phyloP scores from a whole-genome alignment of 2,797 vertebrate genomes.

The Heterohyrax brucei region DNA sequence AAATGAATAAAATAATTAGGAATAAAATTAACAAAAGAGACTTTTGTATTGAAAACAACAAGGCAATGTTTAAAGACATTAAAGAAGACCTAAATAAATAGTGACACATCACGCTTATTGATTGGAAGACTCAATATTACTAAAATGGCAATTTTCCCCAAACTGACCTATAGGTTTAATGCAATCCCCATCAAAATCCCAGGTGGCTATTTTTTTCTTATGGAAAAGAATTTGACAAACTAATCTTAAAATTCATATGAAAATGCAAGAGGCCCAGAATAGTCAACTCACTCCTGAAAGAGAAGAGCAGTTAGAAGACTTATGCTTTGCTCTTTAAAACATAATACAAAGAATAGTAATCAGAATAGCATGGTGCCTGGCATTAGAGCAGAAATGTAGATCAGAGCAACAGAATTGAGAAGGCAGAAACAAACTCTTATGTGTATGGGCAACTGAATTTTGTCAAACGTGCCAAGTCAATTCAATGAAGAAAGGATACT shows the following conservation, averaged over 20 bases:
- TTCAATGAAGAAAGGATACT: neutral
- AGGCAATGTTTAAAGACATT: constrained; percentile 42
- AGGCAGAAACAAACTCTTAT: neutral
- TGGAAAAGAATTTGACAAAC: neutral
- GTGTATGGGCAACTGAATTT: neutral
- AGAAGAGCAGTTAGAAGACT: constrained; percentile 5
- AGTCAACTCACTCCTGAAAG: constrained; percentile 4
- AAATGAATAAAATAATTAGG: neutral
- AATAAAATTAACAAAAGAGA: neutral
- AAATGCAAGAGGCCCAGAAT: constrained; percentile 43
- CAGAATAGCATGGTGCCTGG: neutral
- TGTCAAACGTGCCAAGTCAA: neutral
- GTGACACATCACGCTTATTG: neutral
- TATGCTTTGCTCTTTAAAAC: constrained; percentile 49
- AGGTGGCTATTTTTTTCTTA: neutral
- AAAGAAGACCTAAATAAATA: constrained; percentile 59
- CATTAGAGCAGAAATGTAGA: neutral
- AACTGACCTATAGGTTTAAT: neutral
- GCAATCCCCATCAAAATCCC: neutral
- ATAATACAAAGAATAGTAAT: constrained; percentile 32
- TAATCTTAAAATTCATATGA: constrained; percentile 27
- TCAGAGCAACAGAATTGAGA: neutral
- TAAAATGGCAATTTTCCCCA: constrained; percentile 43
- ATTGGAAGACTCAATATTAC: constrained; percentile 19
- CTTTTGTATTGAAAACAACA: constrained; percentile 46